Percentiles rank a stretch among this genome's conserved stretches.
Conservation (phyloP, 2,888 invertebrate genomes). For the Coelopa pilipes region DNA sequence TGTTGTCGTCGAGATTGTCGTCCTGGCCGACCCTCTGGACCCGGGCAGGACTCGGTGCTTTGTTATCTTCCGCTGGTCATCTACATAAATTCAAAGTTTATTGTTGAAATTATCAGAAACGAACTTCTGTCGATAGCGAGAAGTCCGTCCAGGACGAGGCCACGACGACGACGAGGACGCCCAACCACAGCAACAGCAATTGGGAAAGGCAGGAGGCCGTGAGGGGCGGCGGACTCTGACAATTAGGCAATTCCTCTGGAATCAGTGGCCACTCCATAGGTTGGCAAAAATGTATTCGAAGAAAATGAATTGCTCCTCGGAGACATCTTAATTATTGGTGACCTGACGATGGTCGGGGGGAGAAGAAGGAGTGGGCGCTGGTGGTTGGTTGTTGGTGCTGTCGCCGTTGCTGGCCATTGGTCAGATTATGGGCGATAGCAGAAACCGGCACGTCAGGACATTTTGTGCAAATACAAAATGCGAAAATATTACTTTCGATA, state of each 20-base stretch:
- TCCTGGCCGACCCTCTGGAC: slow-evolving; percentile 16
- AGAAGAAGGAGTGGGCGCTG: no score
- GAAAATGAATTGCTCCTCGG: slow-evolving; percentile 34
- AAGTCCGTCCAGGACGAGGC: not conserved
- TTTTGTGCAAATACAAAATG: no score
- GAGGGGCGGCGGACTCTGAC: not conserved
- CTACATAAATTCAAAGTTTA: slow-evolving; percentile 42
- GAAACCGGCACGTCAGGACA: no score
- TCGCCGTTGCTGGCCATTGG: no score
- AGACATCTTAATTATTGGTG: slow-evolving; percentile 32
- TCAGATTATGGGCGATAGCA: no score
- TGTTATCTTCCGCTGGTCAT: slow-evolving; percentile 36
- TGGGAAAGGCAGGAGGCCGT: not conserved
- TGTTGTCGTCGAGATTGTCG: not conserved
- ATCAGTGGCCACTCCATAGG: not conserved
- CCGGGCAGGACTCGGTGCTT: not conserved
- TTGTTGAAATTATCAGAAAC: slow-evolving; percentile 39
- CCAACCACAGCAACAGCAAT: not conserved
- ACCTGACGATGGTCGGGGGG: slow-evolving; percentile 8
- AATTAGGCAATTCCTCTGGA: slow-evolving; percentile 32
- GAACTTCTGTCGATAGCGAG: slow-evolving; percentile 38
- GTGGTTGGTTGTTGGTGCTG: no score
- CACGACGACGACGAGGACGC: not conserved
- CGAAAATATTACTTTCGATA: no score
- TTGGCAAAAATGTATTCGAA: slow-evolving; percentile 18